A percentile compares a stretch with the other conserved stretches of the same genome.
These are phyloP conservation scores for Arremon aurantiirostris DNA, from an alignment of 2,797 vertebrate genomes.

Conservation along the genomic window DNA sequence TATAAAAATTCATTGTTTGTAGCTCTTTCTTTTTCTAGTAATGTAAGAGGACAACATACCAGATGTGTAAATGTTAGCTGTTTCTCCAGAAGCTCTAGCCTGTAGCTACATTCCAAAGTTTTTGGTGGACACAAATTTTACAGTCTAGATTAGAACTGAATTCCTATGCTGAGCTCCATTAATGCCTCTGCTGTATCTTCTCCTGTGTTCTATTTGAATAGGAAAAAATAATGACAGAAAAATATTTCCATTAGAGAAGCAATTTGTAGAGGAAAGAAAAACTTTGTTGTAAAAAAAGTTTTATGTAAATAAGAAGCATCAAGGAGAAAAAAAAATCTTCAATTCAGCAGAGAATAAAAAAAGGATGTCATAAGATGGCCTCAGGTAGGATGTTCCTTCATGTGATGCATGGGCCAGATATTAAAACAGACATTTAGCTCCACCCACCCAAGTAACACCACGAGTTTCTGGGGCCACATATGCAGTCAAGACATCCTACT, in stretches of 20 bases:
- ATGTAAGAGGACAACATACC: background rate
- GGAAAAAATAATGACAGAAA: background rate
- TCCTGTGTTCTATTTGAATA: background rate
- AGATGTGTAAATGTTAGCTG: background rate
- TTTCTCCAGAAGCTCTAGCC: background rate
- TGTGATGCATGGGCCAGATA: background rate
- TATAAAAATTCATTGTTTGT: background rate
- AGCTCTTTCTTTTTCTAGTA: background rate
- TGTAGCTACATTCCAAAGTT: background rate
- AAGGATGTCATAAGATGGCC: background rate
- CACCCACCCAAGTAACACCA: background rate
- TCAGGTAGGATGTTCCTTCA: background rate
- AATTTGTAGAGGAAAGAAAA: background rate
- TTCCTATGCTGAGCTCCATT: background rate
- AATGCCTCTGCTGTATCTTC: background rate
- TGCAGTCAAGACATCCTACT: background rate
- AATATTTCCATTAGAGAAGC: background rate
- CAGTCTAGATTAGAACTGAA: background rate
- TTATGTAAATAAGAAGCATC: background rate
- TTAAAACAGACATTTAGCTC: background rate
- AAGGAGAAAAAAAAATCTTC: background rate
- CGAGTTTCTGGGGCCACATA: background rate
- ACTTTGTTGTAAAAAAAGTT: background rate
- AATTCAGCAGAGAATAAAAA: background rate
- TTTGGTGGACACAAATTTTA: background rate